These are phyloP conservation scores for Lomographa bimaculata DNA, from an alignment of 2,888 invertebrate genomes.

Conservation along the genomic window DNA sequence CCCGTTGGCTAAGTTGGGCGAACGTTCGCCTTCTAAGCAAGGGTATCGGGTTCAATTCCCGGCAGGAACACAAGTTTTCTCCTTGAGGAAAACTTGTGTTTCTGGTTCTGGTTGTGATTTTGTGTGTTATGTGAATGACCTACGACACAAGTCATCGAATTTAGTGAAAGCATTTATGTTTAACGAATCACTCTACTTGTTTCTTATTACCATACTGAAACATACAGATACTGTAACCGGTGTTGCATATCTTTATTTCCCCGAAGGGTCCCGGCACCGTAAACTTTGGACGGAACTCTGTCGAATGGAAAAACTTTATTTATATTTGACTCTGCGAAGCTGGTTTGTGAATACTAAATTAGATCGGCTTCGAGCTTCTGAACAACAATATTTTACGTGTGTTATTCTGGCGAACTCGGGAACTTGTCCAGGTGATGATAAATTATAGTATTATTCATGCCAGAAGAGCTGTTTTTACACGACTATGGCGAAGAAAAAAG, in stretches of 20 bases:
- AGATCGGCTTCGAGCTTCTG: slow-evolving; percentile 43
- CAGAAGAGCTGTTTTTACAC: too few relatives aligned
- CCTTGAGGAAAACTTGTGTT: too few relatives aligned
- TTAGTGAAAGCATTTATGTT: too few relatives aligned
- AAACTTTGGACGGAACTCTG: slow-evolving; percentile 64
- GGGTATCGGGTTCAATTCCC: too few relatives aligned
- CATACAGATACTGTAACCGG: slow-evolving; percentile 25
- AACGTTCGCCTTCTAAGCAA: too few relatives aligned
- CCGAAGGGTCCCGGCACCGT: slow-evolving; percentile 56
- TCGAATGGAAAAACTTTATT: slow-evolving; percentile 77
- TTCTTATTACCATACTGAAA: slow-evolving; percentile 18
- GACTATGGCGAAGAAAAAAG: too few relatives aligned
- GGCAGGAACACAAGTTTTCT: too few relatives aligned
- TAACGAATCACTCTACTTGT: too few relatives aligned
- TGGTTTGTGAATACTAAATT: slow-evolving; percentile 74
- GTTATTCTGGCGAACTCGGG: slow-evolving; percentile 27
- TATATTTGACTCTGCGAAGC: slow-evolving; percentile 70
- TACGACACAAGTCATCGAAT: too few relatives aligned
- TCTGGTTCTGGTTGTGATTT: too few relatives aligned
- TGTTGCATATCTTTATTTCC: slow-evolving; percentile 71
- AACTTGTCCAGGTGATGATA: slow-evolving; percentile 29
- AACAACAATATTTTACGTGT: slow-evolving; percentile 40
- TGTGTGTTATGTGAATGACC: too few relatives aligned
- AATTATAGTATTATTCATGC: slow-evolving; percentile 18
- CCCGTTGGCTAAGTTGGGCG: too few relatives aligned